Base-by-base conservation (phyloP, 2,113 vertebrate genomes). In the Coturnix japonica region DNA sequence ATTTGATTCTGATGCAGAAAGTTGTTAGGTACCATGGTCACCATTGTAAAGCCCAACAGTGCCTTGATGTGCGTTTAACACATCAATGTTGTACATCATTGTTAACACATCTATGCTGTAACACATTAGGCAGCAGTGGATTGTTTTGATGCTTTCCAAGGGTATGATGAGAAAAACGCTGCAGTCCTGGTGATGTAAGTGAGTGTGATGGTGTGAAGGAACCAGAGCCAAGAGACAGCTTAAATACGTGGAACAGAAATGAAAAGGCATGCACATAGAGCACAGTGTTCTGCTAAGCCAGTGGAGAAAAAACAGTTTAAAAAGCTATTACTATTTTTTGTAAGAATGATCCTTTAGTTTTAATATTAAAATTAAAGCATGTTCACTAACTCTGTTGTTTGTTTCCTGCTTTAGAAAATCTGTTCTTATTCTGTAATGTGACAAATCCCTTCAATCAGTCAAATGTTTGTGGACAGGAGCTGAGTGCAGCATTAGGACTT, bases 321-420 rank as follows among this genome's bases (percentile, higher is more conserved):
- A 20, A 9, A 6, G 20, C 26, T 57, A 70, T 47, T 56, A 41
- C 6, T 47, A 22, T n/a, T n/a, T 69, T 94, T 91, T 20, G 43
- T 91, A 87, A 88, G 31, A 69, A 21, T 28, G 71, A 65, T 80
- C 91, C 37, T 85, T 91, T 59, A 90, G 60, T 90, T 95, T 93
- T 88, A 95, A 94, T 93, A 53, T 53, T 53, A 53, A 94, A 95
- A 94, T 79, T 83, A 91, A 95, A 91, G 82, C 80, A 85, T 37
- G n/a, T 47, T 82, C 84, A 95, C 17, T 30, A 86, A 95, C 17
- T 30, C 17, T 5, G 53, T 28, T 26, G 37, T 28, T 81, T 39
- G 28, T 23, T 65, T 78, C 39, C 13, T 79, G 57, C 31, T 72
- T 10, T 33, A 53, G 10, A 71, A 64, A 30, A n/a, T 44, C 15